Evolutionary conservation across 2,888 invertebrate genomes (phyloP).

Genomic region (Philereme transversata): DNA sequence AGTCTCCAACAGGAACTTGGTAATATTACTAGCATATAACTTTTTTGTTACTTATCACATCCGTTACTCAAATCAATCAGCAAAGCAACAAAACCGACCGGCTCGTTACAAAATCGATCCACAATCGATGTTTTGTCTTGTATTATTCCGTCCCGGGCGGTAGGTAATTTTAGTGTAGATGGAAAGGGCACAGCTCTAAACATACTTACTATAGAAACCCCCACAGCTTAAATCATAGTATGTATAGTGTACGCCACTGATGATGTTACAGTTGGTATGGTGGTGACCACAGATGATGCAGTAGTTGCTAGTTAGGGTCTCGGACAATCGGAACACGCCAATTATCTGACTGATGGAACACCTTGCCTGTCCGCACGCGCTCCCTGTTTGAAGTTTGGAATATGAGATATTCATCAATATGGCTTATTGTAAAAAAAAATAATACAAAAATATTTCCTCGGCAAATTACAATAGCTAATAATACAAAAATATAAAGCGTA

Average conservation of each 20-base stretch:
- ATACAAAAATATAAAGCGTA: too few relatives aligned
- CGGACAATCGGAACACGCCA: conserved; percentile 69
- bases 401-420: conserved; percentile 6
- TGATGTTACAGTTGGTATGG: conserved; percentile 16
- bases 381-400: conserved; percentile 16
- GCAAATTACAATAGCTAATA: too few relatives aligned
- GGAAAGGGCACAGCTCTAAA: conserved; percentile 15
- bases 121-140: conserved; percentile 27
- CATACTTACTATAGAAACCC: conserved; percentile 2
- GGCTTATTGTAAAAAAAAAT: conserved; percentile 4
- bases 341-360: conserved; percentile 71
- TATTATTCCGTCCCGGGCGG: conserved; percentile 13
- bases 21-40: background rate
- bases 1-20: too few relatives aligned
- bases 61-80: conserved; percentile 23
- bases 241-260: conserved; percentile 3
- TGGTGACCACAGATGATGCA: conserved; percentile 22
- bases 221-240: conserved; percentile 1
- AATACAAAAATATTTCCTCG: too few relatives aligned
- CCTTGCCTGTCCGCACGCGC: conserved; percentile 61
- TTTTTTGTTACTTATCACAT: background rate
- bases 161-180: conserved; percentile 25
- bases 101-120: conserved; percentile 27
- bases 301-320: conserved; percentile 32
- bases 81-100: conserved; percentile 21